Evolutionary conservation across 2,797 vertebrate genomes (phyloP).

Genomic region (Danio aesculapii): DNA sequence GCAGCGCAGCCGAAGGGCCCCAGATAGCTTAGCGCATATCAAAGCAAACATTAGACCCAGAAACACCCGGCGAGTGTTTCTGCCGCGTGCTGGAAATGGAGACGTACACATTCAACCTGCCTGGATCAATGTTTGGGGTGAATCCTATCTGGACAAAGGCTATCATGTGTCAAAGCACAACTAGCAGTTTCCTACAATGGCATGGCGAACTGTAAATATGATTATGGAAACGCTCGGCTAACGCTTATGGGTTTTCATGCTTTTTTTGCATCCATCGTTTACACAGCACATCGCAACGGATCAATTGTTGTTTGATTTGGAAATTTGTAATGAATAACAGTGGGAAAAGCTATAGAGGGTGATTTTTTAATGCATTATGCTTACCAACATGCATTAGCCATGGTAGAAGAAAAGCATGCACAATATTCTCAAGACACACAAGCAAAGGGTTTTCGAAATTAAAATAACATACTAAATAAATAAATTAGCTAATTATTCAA

Average conservation of each 20-base stretch:
- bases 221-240: background rate
- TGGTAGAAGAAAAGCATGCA: background rate
- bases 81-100: constrained; percentile 31
- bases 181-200: background rate
- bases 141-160: background rate
- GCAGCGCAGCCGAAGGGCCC: background rate
- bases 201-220: background rate
- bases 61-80: constrained; percentile 38
- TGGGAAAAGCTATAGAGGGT: background rate
- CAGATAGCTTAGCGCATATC: constrained; percentile 35
- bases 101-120: background rate
- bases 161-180: background rate
- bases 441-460: background rate
- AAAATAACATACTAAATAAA: background rate
- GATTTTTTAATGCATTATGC: background rate
- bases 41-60: constrained; percentile 45
- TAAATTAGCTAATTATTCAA: no score
- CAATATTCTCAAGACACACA: no score
- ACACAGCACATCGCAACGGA: background rate
- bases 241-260: background rate
- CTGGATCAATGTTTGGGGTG: background rate
- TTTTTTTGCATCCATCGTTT: background rate
- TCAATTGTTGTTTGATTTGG: background rate
- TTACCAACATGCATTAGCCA: background rate
- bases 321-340: background rate